Percentiles rank a stretch among this genome's conserved stretches.
phyloP scores from a whole-genome alignment of 2,113 vertebrate species.

The Thermophis baileyi region DNA sequence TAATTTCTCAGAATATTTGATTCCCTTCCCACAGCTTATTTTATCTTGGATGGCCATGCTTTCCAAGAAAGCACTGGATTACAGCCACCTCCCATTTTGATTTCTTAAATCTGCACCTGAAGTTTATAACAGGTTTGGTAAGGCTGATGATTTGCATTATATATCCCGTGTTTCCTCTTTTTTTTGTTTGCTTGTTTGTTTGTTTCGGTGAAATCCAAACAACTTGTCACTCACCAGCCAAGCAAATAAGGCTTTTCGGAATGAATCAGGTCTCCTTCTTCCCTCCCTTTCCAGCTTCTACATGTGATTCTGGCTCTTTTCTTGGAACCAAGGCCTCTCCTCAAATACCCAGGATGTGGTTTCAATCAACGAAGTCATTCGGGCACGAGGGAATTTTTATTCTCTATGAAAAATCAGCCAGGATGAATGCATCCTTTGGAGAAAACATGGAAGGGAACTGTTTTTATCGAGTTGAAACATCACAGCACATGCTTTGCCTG shows the following conservation, averaged over 20 bases:
- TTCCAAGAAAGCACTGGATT: too few species aligned
- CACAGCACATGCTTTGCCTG: too few species aligned
- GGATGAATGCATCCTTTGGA: neutral
- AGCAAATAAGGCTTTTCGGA: constrained; percentile 64
- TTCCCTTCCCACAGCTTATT: too few species aligned
- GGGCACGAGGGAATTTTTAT: neutral
- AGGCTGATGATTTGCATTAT: too few species aligned
- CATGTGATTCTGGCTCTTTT: constrained; percentile 23
- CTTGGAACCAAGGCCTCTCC: neutral
- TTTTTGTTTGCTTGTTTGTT: neutral
- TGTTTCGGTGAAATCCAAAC: constrained; percentile 63
- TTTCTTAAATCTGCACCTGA: too few species aligned
- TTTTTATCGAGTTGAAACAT: constrained; percentile 12
- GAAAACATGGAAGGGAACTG: constrained; percentile 44
- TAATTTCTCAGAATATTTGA: too few species aligned
- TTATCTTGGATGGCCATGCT: too few species aligned
- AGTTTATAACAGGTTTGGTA: too few species aligned
- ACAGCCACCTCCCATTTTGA: too few species aligned
- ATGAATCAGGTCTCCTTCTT: constrained; percentile 56
- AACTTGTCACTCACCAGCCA: constrained; percentile 53
- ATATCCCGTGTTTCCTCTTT: constrained; percentile 4
- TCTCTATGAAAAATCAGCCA: neutral
- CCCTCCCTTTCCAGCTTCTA: constrained; percentile 38
- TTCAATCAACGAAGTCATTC: neutral
- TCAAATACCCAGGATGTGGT: constrained; percentile 4